phyloP scores from a whole-genome alignment of 2,113 vertebrate species.

The Dicerorhinus sumatrensis region DNA sequence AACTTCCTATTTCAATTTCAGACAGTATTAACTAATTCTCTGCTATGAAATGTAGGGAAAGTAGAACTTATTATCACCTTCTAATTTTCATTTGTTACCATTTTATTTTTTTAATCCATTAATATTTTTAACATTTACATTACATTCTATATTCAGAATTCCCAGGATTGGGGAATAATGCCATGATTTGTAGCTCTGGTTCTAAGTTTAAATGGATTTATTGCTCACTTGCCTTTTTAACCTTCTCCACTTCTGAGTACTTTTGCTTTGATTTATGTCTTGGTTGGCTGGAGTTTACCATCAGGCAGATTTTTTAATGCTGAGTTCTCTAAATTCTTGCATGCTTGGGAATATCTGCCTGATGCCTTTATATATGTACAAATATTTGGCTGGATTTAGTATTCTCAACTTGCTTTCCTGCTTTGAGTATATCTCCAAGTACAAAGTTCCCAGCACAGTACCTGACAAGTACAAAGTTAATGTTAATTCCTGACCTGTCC shows the following conservation, averaged over 20 bases:
- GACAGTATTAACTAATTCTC: not conserved
- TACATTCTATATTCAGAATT: not conserved
- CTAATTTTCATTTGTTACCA: conserved; percentile 7
- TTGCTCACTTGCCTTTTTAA: not conserved
- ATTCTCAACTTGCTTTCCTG: not conserved
- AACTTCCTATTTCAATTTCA: conserved; percentile 15
- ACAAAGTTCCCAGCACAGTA: not conserved
- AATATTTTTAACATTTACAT: not conserved
- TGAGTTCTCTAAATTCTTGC: not conserved
- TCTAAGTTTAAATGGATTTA: not conserved
- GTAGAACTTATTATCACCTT: not conserved
- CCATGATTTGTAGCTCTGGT: not conserved
- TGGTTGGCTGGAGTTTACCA: not conserved
- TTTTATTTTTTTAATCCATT: not conserved
- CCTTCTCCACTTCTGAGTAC: not conserved
- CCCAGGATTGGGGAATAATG: not conserved
- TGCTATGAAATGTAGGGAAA: not conserved
- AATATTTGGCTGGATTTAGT: not conserved
- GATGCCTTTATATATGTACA: not conserved
- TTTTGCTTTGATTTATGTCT: not conserved
- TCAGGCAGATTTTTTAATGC: not conserved
- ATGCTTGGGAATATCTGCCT: not conserved
- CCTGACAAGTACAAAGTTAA: not conserved
- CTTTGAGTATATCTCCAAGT: not conserved
- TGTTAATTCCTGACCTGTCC: not conserved